Conservation (phyloP, 2,113 vertebrate species). For the Mola mola region DNA sequence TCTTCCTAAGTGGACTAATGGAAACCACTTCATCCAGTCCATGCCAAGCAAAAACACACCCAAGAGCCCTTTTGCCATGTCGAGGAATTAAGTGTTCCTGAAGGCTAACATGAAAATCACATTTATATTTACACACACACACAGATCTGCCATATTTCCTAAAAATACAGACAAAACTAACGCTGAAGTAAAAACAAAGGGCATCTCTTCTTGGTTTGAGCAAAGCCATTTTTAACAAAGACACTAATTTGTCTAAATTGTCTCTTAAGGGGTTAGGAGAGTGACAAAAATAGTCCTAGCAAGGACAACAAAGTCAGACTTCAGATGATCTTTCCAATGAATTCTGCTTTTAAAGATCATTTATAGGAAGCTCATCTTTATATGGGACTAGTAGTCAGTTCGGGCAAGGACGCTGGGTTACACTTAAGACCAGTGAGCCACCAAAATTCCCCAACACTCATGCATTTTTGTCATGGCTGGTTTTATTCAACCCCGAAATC, state of each 20-base stretch:
- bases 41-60: constrained; percentile 24
- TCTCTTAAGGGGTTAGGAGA: constrained; percentile 16
- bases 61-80: constrained; percentile 22
- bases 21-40: constrained; percentile 61
- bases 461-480: too few species aligned
- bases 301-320: constrained; percentile 2
- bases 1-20: constrained; percentile 76
- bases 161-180: constrained; percentile 12
- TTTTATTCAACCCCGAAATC: too few species aligned
- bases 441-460: too few species aligned
- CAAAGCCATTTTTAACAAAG: too few species aligned
- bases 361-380: neutral
- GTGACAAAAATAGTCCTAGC: constrained; percentile 21
- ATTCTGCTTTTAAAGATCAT: too few species aligned
- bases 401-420: neutral
- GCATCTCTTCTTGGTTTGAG: too few species aligned
- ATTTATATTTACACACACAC: neutral
- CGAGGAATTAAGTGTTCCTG: constrained; percentile 42
- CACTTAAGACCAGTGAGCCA: too few species aligned
- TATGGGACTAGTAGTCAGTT: neutral
- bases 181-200: constrained; percentile 16
- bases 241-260: constrained; percentile 15
- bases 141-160: constrained; percentile 36
- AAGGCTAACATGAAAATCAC: constrained; percentile 25
- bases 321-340: too few species aligned